Conservation (phyloP, 2,113 vertebrate genomes). For the Pterocles burchelli region DNA sequence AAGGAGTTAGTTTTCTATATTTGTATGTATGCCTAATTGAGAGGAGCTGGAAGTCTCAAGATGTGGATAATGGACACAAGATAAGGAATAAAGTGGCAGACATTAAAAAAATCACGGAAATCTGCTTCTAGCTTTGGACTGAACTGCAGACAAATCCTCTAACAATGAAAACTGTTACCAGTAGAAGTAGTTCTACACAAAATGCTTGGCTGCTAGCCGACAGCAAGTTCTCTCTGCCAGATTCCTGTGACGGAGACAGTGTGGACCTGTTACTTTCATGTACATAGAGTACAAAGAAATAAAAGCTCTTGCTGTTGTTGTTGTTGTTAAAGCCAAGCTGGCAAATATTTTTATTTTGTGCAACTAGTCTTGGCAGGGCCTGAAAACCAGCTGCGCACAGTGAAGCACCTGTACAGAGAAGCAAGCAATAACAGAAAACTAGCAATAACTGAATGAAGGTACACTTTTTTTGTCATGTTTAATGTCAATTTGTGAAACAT, state of each 20-base stretch:
- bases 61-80: background rate
- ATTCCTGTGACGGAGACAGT: background rate
- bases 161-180: conserved; percentile 39
- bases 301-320: background rate
- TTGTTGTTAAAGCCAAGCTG: conserved; percentile 16
- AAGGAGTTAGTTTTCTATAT: background rate
- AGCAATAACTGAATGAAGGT: background rate
- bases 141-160: conserved; percentile 24
- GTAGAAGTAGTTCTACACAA: conserved; percentile 1
- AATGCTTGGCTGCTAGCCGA: conserved; percentile 45
- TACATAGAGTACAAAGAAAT: conserved; percentile 24
- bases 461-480: background rate
- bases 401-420: conserved; percentile 29
- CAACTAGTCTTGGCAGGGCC: conserved; percentile 25
- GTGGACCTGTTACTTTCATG: background rate
- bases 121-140: conserved; percentile 13
- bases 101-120: background rate
- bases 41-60: background rate
- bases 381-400: conserved; percentile 5
- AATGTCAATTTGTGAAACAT: conserved; percentile 3
- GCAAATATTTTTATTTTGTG: conserved; percentile 72
- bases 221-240: conserved; percentile 17
- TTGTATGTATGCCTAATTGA: background rate
- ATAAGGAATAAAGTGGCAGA: background rate
- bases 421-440: background rate